Conservation (phyloP, 1,140 invertebrate species). For the Druon quercuslanigerum region DNA sequence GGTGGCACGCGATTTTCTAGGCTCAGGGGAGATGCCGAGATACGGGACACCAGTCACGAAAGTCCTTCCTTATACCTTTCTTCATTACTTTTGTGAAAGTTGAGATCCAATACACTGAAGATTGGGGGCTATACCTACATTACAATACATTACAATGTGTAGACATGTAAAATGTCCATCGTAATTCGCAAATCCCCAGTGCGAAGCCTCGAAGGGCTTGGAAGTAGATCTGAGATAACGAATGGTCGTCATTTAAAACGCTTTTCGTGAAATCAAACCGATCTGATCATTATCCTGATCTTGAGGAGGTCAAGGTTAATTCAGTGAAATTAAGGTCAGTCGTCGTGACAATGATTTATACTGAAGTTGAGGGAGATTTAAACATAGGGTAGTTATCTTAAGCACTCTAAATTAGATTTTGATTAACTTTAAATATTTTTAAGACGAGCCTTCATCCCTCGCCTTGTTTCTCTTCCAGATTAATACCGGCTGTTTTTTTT, state of each 20-base stretch:
- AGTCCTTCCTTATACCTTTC: slow-evolving; percentile 19
- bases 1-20: slow-evolving; percentile 45
- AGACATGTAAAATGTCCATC: slow-evolving; percentile 12
- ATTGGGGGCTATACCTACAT: neutral
- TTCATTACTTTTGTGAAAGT: slow-evolving; percentile 17
- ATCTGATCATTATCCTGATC: slow-evolving; percentile 15
- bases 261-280: neutral
- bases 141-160: neutral
- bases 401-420: too few relatives aligned
- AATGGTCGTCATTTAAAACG: slow-evolving; percentile 10
- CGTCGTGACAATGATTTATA: too few relatives aligned
- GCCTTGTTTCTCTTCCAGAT: too few relatives aligned
- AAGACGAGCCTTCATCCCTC: too few relatives aligned
- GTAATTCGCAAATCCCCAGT: neutral
- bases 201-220: neutral
- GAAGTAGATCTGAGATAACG: neutral
- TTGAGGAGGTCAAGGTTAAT: slow-evolving; percentile 19
- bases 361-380: too few relatives aligned
- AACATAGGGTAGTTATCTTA: too few relatives aligned
- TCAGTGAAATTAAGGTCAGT: slow-evolving; percentile 10
- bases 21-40: slow-evolving; percentile 40
- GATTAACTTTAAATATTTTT: too few relatives aligned
- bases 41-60: slow-evolving; percentile 43
- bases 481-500: too few relatives aligned
- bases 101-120: neutral